Percentiles rank a stretch among this genome's conserved stretches.
phyloP scores from a whole-genome alignment of 2,888 invertebrate genomes.

The Siphonodentalium dalli region DNA sequence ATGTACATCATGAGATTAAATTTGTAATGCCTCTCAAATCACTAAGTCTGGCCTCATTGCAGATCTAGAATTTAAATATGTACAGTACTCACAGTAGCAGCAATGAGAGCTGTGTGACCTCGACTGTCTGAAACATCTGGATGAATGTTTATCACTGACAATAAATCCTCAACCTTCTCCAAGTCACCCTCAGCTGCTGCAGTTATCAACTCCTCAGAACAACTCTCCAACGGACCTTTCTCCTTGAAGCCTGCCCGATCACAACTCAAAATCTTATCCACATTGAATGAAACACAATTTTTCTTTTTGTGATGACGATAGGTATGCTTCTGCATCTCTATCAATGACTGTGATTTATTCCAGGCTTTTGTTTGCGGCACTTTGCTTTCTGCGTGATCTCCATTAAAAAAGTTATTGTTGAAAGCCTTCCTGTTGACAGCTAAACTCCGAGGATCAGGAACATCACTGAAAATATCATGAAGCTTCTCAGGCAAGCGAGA shows the following conservation, averaged over 20 bases:
- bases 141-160: conserved; percentile 50
- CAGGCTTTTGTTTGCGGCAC: conserved; percentile 34
- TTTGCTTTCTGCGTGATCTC: conserved; percentile 19
- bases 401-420: conserved; percentile 54
- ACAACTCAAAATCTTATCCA: conserved; percentile 43
- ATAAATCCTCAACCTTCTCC: conserved; percentile 45
- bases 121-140: conserved; percentile 59
- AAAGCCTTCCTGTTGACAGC: conserved; percentile 56
- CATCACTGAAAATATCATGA: conserved; percentile 46
- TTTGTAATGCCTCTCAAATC: too few relatives aligned
- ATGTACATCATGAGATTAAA: too few relatives aligned
- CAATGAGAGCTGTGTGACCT: conserved; percentile 60
- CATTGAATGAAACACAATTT: conserved; percentile 40
- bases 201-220: conserved; percentile 50
- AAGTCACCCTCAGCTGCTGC: conserved; percentile 51
- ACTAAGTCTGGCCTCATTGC: background rate
- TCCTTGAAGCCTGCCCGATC: conserved; percentile 42
- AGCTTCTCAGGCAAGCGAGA: conserved; percentile 34
- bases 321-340: conserved; percentile 56
- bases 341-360: conserved; percentile 56
- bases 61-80: too few relatives aligned
- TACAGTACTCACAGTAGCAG: conserved; percentile 56
- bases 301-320: conserved; percentile 42
- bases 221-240: conserved; percentile 52
- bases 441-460: conserved; percentile 52